These are phyloP conservation scores for Ochropleura plecta DNA, from an alignment of 2,888 invertebrate species.

Conservation along the genomic window DNA sequence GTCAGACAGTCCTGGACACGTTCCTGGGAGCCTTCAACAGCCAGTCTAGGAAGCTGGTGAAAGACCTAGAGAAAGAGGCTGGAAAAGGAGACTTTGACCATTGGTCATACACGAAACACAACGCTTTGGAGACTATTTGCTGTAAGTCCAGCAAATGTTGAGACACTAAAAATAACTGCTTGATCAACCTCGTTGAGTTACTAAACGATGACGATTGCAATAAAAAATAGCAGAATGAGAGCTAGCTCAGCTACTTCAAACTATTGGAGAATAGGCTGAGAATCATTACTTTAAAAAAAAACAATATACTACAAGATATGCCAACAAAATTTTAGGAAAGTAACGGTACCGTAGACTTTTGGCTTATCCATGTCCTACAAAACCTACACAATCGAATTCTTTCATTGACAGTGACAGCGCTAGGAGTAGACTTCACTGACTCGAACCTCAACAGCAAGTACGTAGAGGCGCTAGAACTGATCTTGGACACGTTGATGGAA, in stretches of 20 bases:
- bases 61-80: constrained; percentile 69
- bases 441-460: constrained; percentile 77
- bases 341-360: background rate
- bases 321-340: background rate
- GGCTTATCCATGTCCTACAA: background rate
- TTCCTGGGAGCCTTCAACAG: constrained; percentile 78
- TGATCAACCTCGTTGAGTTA: background rate
- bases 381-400: background rate
- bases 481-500: constrained; percentile 77
- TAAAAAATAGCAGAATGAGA: background rate
- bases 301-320: no score
- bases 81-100: constrained; percentile 80
- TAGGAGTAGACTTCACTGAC: constrained; percentile 81
- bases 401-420: constrained; percentile 78
- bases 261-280: no score
- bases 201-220: background rate
- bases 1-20: constrained; percentile 74
- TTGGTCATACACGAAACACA: constrained; percentile 79
- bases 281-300: no score
- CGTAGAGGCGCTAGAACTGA: constrained; percentile 78
- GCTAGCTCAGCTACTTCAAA: no score
- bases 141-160: constrained; percentile 70
- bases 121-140: constrained; percentile 83
- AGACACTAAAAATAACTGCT: background rate
- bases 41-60: constrained; percentile 74